Percentiles rank a stretch among this genome's conserved stretches.
Evolutionary conservation across 2,888 invertebrate genomes (phyloP).

Genomic region (Cyclophora albipunctata): DNA sequence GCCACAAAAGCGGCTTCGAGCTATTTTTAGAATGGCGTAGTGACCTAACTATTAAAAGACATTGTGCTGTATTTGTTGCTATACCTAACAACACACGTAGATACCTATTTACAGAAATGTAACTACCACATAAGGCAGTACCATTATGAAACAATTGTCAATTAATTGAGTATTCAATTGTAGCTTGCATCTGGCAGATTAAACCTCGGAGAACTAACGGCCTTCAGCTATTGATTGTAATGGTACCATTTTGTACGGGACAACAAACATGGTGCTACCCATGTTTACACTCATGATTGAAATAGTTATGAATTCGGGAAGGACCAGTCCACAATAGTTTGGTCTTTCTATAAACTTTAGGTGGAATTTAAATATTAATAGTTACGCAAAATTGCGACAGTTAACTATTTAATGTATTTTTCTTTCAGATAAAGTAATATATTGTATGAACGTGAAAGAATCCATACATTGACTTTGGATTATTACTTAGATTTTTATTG

Average conservation of each 20-base stretch:
- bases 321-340: no score
- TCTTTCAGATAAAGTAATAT: no score
- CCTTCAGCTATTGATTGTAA: slow-evolving; percentile 17
- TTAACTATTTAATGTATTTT: no score
- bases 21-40: neutral
- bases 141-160: slow-evolving; percentile 11
- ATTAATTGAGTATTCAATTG: slow-evolving; percentile 21
- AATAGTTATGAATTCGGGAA: no score
- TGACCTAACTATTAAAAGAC: neutral
- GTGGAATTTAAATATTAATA: no score
- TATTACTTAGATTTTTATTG: no score
- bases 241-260: slow-evolving; percentile 7
- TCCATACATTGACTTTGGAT: no score
- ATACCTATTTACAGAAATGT: neutral
- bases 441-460: no score
- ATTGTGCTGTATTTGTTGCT: neutral
- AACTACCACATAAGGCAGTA: neutral
- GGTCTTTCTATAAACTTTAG: no score
- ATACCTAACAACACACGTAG: neutral
- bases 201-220: slow-evolving; percentile 15
- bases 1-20: no score
- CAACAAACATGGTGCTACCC: neutral
- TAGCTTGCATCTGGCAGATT: slow-evolving; percentile 20
- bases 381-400: no score
- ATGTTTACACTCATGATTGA: no score